phyloP scores from a whole-genome alignment of 1,140 invertebrate genomes.

The Zaprionus taronus region DNA sequence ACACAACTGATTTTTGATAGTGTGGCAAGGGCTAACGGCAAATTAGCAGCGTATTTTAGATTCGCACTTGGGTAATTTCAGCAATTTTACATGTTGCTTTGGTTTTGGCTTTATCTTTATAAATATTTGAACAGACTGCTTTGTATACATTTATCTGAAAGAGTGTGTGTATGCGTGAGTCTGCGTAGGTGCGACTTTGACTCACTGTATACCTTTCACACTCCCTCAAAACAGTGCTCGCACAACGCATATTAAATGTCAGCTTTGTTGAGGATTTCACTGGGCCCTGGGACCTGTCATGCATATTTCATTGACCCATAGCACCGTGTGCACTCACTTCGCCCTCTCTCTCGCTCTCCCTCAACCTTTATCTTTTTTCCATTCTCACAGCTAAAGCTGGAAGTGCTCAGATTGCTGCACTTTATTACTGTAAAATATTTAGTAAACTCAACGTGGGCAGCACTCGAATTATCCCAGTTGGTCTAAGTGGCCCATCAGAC shows the following conservation, averaged over 20 bases:
- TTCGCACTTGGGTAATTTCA: slow-evolving; percentile 53
- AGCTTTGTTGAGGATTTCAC: slow-evolving; percentile 51
- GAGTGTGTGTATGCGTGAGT: not conserved
- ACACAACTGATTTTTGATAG: slow-evolving; percentile 24
- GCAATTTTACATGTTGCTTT: slow-evolving; percentile 40
- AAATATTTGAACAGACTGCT: slow-evolving; percentile 54
- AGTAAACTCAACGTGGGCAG: slow-evolving; percentile 29
- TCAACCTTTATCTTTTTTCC: not conserved
- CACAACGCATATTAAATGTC: slow-evolving; percentile 51
- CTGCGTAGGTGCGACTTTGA: slow-evolving; percentile 3
- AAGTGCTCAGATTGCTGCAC: slow-evolving; percentile 50
- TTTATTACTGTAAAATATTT: slow-evolving; percentile 59
- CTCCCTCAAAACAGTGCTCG: slow-evolving; percentile 26
- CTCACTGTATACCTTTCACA: slow-evolving; percentile 24
- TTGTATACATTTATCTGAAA: slow-evolving; percentile 33
- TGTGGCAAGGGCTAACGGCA: slow-evolving; percentile 14
- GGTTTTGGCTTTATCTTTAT: slow-evolving; percentile 46
- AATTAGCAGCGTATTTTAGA: slow-evolving; percentile 46
- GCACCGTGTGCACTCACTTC: not conserved
- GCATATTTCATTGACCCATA: slow-evolving; percentile 46
- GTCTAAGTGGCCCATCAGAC: slow-evolving; percentile 1
- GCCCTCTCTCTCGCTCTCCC: not conserved
- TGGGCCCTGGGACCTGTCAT: slow-evolving; percentile 27
- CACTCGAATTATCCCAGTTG: slow-evolving; percentile 2
- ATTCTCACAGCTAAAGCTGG: not conserved